Percentiles rank a stretch among this genome's conserved stretches.
These are phyloP conservation scores for Tylochromis polylepis DNA, from an alignment of 2,113 vertebrate genomes.

Conservation along the genomic window DNA sequence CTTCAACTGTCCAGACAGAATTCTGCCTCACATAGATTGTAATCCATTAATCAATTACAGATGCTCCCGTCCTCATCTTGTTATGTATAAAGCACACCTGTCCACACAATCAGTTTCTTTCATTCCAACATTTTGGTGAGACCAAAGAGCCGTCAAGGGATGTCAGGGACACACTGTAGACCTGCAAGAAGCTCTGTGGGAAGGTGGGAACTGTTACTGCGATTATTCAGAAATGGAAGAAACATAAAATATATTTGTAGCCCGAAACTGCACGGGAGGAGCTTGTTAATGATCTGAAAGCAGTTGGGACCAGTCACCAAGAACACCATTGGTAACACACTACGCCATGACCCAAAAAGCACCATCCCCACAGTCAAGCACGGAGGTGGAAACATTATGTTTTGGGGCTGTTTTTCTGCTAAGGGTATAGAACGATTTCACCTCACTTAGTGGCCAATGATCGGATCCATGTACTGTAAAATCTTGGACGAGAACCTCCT, in stretches of 20 bases:
- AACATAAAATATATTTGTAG: background rate
- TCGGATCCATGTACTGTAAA: rapidly evolving
- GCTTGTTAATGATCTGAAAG: background rate
- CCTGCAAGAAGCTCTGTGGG: background rate
- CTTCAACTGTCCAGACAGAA: rapidly evolving
- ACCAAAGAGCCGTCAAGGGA: background rate
- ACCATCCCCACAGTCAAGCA: background rate
- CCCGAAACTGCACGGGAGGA: background rate
- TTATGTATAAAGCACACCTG: background rate
- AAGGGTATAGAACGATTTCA: rapidly evolving
- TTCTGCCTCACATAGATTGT: rapidly evolving
- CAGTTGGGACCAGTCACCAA: background rate
- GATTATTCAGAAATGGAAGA: rapidly evolving
- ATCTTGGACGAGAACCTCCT: background rate
- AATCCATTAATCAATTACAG: background rate
- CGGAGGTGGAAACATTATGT: background rate
- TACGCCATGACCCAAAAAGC: background rate
- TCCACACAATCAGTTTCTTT: rapidly evolving
- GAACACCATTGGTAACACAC: background rate
- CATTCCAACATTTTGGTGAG: background rate
- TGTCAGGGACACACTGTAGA: background rate
- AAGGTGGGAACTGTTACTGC: rapidly evolving
- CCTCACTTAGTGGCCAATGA: background rate
- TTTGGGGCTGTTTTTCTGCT: background rate
- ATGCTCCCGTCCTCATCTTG: background rate